Base-by-base conservation (phyloP, 92 coral and sea anemone species). In the Porites evermanni region DNA sequence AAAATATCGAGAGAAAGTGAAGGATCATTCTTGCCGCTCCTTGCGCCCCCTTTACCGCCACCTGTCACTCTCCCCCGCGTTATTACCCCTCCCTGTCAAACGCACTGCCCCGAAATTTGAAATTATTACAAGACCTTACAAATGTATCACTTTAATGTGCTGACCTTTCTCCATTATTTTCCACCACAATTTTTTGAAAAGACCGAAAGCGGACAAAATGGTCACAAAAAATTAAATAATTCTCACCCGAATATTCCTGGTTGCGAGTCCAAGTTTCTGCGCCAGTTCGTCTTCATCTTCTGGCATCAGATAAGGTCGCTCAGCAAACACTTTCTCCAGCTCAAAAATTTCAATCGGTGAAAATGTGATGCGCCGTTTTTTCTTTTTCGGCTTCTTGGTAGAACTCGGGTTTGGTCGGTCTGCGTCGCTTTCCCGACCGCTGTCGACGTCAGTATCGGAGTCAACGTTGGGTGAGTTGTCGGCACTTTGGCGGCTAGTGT, bases 361-460 rank as follows among this genome's bases (percentile, higher is more conserved):
- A 61, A 83, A 83, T 23, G 79, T 83, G 8, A 79, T 83, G 20
- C 87, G 79, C 24, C 64, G 71, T 4, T 83, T 83, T 58, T 50
- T 64, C 79, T 72, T 83, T 38, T 32, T 74, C 5, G 87, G 80
- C 8, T 79, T 70, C 78, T 44, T 72, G 51, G 77, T 7, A 26
- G 79, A n/a, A 26, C 69, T 81, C 69, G 78, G 29, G 32, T 18
- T 70, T 29, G 58, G 8, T 58, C 85, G 85, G 20, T 66, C 78
- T 9, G 85, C 63, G 54, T 81, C 85, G 58, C 77, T 81, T n/a
- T 81, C 85, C 56, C 85, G 77, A 32, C 77, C 87, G 72, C 87
- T 83, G 51, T 83, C 79, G 4, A 79, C 44, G 63, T 79, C 73
- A 53, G 72, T 72, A 61, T 83, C 79, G 64, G 87, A 72, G 58